phyloP scores from a whole-genome alignment of 2,797 vertebrate species.

The Siniperca undulata region DNA sequence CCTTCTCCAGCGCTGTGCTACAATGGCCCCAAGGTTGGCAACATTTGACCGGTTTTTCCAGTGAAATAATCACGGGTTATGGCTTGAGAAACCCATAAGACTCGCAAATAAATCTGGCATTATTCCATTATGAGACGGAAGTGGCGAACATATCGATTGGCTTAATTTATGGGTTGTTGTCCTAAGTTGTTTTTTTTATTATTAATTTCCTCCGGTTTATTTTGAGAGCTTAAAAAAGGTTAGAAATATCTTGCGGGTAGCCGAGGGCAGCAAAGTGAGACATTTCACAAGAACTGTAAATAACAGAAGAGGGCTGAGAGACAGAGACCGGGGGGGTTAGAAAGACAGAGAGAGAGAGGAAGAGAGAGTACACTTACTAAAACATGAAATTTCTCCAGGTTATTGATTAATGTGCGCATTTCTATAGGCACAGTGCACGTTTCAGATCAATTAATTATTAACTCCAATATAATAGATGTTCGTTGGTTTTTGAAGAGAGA shows the following conservation, averaged over 20 bases:
- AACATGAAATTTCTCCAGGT: conserved; percentile 38
- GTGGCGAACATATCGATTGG: conserved; percentile 85
- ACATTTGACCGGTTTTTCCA: conserved; percentile 91
- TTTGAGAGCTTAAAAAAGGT: conserved; percentile 60
- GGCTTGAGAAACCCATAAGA: conserved; percentile 82
- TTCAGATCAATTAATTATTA: conserved; percentile 56
- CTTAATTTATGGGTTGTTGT: conserved; percentile 81
- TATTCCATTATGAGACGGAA: conserved; percentile 78
- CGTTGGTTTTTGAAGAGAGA: conserved; percentile 10
- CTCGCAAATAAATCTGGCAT: conserved; percentile 87
- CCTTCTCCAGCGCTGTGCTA: conserved; percentile 89
- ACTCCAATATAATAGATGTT: conserved; percentile 38
- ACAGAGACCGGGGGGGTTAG: not conserved
- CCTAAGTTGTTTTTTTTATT: conserved; percentile 72
- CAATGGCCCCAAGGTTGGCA: conserved; percentile 92
- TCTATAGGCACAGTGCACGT: conserved; percentile 27
- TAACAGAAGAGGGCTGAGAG: conserved; percentile 69
- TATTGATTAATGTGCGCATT: conserved; percentile 56
- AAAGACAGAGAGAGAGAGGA: conserved; percentile 7
- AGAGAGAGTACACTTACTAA: not conserved
- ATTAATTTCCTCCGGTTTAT: conserved; percentile 64
- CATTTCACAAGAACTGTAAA: conserved; percentile 86
- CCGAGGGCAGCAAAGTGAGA: conserved; percentile 82
- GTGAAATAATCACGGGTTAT: conserved; percentile 85
- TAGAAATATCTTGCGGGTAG: conserved; percentile 72